Base-by-base conservation (phyloP, 2,797 vertebrate species). In the Mormyrops attenuatus region DNA sequence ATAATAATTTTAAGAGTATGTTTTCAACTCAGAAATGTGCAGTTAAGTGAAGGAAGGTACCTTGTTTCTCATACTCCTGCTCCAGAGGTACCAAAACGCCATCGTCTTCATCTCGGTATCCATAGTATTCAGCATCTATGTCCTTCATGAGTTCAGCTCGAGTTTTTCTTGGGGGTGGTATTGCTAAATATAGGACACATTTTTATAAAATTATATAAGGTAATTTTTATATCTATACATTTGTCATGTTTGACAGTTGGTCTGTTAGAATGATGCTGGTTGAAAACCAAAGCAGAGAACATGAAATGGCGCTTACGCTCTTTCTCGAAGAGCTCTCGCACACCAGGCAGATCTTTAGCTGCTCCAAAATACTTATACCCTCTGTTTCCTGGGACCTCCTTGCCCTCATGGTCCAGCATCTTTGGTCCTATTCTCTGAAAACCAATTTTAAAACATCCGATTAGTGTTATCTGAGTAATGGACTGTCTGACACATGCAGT, bases 311-410 rank as follows among this genome's bases (percentile, higher is more conserved):
- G 94, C 98, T 92, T 95, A 99, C 98, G 98, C 52, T 99, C 98
- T 92, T 97, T 98, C 92, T 99, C 98, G 90, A 99, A 99, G 41
- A 99, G 96, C 88, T 99, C 98, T 88, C 98, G 92, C 77, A 99
- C 98, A 73, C 98, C 98, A 0, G 98, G 98, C 6, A 99, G 93
- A 89, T 99, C 98, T 94, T 98, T 97, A 3, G 98, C 98, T 0
- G 98, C 98, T 85, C 98, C 98, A 3, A 99, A 99, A 90, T 99
- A 99, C 90, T 99, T 99, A 91, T 99, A 99, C 2, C 98, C 98
- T 84, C 98, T 95, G 93, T 99, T 99, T 90, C 98, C 98, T 5
- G 98, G 98, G 69, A 99, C 98, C 93, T 98, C 98, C 89, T 97
- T 98, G 30, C 98, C 98, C 92, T 99, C 98, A 0, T 99, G 98